phyloP scores from a whole-genome alignment of 2,113 vertebrate species.

The Ascaphus truei region DNA sequence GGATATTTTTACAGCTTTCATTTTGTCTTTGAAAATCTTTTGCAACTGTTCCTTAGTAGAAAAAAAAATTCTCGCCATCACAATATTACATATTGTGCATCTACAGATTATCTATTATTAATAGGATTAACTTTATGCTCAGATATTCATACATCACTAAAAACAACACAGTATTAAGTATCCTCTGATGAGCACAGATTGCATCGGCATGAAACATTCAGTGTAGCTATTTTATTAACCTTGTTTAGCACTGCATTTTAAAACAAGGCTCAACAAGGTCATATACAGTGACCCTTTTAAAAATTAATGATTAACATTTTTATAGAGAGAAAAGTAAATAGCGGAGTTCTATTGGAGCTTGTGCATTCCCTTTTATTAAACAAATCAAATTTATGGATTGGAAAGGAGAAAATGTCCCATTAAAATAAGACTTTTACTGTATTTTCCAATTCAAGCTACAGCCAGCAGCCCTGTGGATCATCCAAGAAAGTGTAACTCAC shows the following conservation, averaged over 20 bases:
- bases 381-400: slow-evolving; percentile 60
- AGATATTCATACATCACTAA: too few relatives aligned
- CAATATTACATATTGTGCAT: too few relatives aligned
- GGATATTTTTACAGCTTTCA: too few relatives aligned
- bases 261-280: background rate
- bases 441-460: slow-evolving; percentile 58
- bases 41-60: too few relatives aligned
- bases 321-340: background rate
- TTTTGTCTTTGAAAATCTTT: too few relatives aligned
- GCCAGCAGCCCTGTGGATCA: slow-evolving; percentile 48
- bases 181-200: background rate
- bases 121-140: too few relatives aligned
- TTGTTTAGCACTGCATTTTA: background rate
- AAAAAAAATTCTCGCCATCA: too few relatives aligned
- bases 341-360: background rate
- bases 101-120: too few relatives aligned
- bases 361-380: background rate
- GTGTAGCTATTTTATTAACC: background rate
- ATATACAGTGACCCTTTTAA: slow-evolving; percentile 1
- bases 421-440: slow-evolving; percentile 57
- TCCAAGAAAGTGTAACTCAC: slow-evolving; percentile 59
- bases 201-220: background rate
- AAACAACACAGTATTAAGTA: background rate
- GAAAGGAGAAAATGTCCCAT: slow-evolving; percentile 48
- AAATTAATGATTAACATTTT: slow-evolving; percentile 11